These are phyloP conservation scores for Onychomys arenicola DNA, from an alignment of 2,797 vertebrate genomes.

Conservation along the genomic window DNA sequence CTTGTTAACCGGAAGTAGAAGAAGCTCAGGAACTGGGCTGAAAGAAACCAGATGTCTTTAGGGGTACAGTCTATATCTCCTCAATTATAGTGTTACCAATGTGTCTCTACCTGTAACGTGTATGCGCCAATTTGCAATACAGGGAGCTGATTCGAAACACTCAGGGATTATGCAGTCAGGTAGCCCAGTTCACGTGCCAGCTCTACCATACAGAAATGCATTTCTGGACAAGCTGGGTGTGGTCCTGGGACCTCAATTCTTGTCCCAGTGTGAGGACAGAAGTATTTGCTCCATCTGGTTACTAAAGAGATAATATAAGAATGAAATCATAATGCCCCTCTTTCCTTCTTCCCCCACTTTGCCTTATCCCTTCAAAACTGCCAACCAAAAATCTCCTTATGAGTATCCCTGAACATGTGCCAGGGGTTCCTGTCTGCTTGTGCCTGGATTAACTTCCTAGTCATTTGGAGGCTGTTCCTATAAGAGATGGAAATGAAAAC, in stretches of 20 bases:
- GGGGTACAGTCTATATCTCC: slow-evolving; percentile 29
- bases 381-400: not conserved
- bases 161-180: not conserved
- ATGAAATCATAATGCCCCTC: not conserved
- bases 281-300: not conserved
- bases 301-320: not conserved
- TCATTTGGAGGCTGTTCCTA: not conserved
- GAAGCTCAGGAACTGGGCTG: not conserved
- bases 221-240: not conserved
- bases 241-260: not conserved
- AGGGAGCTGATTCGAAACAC: slow-evolving; percentile 13
- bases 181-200: not conserved
- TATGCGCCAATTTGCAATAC: not conserved
- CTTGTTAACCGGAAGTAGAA: slow-evolving; percentile 64
- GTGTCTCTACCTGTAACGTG: not conserved
- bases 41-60: slow-evolving; percentile 60
- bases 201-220: not conserved
- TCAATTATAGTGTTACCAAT: slow-evolving; percentile 35
- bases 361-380: not conserved
- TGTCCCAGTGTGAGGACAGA: not conserved
- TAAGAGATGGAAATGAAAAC: not conserved
- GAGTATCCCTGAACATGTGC: not conserved
- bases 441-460: not conserved
- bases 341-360: not conserved
- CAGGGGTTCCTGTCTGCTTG: not conserved